Conservation (phyloP, 2,113 vertebrate genomes). For the Heterocephalus glaber region DNA sequence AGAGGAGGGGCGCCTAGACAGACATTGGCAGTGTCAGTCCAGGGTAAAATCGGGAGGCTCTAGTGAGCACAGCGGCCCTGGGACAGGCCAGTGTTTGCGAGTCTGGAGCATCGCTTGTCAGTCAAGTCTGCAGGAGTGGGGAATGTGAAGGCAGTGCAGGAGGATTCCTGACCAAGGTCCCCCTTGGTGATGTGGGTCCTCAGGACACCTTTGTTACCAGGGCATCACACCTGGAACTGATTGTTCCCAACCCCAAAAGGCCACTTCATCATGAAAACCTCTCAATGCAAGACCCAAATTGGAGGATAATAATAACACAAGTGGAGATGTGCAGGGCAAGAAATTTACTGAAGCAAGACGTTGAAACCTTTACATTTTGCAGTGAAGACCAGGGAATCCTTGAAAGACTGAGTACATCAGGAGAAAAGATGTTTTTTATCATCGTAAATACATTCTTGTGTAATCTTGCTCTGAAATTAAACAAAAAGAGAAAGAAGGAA, state of each 20-base stretch:
- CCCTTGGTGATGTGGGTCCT: too few species aligned
- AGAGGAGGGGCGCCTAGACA: background rate
- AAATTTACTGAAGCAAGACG: constrained; percentile 41
- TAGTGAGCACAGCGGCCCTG: background rate
- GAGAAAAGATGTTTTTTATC: background rate
- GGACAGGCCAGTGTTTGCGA: background rate
- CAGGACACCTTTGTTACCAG: background rate
- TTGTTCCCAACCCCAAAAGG: background rate
- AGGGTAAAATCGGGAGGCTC: background rate
- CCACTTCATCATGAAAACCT: background rate
- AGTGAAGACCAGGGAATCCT: background rate
- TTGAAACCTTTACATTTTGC: constrained; percentile 31
- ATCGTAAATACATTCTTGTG: too few species aligned
- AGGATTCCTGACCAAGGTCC: background rate
- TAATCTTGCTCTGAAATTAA: background rate
- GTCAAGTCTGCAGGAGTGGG: background rate
- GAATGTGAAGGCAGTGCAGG: background rate
- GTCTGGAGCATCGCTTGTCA: too few species aligned
- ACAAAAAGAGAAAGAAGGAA: background rate
- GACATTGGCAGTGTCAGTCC: background rate
- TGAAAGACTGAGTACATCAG: background rate
- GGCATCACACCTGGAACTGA: too few species aligned
- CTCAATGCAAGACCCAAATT: background rate
- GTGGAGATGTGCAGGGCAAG: background rate
- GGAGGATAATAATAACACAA: background rate